These are phyloP conservation scores for Arenaria interpres DNA, from an alignment of 2,113 vertebrate genomes.

Conservation along the genomic window DNA sequence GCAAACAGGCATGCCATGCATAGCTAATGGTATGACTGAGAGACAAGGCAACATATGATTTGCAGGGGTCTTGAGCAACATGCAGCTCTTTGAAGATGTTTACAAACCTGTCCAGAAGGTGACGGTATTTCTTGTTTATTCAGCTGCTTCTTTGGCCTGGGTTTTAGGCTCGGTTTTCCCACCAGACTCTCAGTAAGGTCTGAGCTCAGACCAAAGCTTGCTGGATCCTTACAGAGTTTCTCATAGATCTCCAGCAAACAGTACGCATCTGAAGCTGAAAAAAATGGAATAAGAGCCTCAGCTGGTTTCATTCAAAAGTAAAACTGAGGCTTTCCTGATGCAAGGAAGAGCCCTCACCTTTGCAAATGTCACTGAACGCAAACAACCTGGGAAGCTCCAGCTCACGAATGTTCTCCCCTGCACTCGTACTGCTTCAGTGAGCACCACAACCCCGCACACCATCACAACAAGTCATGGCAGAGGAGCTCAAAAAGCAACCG, in stretches of 20 bases:
- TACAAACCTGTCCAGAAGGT: slow-evolving; percentile 44
- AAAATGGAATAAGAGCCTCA: background rate
- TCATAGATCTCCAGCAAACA: slow-evolving; percentile 86
- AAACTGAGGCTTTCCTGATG: background rate
- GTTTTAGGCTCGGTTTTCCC: background rate
- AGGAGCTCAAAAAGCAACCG: background rate
- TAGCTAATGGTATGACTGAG: background rate
- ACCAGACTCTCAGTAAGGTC: slow-evolving; percentile 57
- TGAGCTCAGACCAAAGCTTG: slow-evolving; percentile 69
- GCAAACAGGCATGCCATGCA: background rate
- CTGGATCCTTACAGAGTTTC: slow-evolving; percentile 72
- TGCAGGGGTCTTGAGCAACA: slow-evolving; percentile 44
- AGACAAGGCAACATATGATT: background rate
- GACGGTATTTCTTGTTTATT: background rate
- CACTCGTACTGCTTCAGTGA: background rate
- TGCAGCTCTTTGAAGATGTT: slow-evolving; percentile 28
- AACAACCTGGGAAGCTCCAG: background rate
- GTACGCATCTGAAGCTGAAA: slow-evolving; percentile 78
- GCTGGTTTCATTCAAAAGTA: background rate
- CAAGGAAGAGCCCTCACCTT: background rate
- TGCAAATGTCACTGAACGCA: background rate
- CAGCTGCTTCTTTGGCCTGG: slow-evolving; percentile 51
- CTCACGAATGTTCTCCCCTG: background rate
- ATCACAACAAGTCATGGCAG: background rate
- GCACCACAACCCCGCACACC: background rate